Conservation (phyloP, 2,797 vertebrate genomes). For the Chelonia mydas region DNA sequence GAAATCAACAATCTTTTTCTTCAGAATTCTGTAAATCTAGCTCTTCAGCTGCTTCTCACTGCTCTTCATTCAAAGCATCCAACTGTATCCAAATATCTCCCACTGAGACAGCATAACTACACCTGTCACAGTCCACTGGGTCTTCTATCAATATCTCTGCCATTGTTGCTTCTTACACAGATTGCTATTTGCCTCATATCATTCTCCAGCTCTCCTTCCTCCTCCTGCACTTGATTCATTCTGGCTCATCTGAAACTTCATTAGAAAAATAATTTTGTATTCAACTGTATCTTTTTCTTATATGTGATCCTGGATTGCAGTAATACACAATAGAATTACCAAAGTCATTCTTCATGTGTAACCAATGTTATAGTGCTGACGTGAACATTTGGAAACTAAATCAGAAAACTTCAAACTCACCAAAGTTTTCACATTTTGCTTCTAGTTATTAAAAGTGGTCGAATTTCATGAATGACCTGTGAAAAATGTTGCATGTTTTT, state of each 20-base stretch:
- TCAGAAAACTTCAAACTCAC: background rate
- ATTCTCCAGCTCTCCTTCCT: background rate
- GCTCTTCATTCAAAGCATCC: slow-evolving; percentile 38
- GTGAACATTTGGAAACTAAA: background rate
- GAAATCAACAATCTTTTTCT: slow-evolving; percentile 26
- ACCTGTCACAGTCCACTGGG: slow-evolving; percentile 49
- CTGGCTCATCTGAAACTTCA: background rate
- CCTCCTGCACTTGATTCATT: background rate
- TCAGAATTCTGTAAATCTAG: slow-evolving; percentile 10
- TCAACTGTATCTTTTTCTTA: slow-evolving; percentile 5
- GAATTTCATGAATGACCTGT: background rate
- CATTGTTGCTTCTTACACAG: slow-evolving; percentile 40
- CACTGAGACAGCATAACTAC: slow-evolving; percentile 41
- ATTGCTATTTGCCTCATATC: slow-evolving; percentile 15
- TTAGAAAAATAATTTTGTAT: slow-evolving; percentile 30
- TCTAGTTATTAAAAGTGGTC: background rate
- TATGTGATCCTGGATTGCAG: background rate
- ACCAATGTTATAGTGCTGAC: background rate
- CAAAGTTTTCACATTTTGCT: background rate
- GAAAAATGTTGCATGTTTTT: background rate
- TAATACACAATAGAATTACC: background rate
- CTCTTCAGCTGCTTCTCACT: background rate
- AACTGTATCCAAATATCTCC: slow-evolving; percentile 39
- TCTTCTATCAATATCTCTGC: slow-evolving; percentile 38
- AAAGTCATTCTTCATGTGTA: background rate